Evolutionary conservation across 1,140 invertebrate species (phyloP).

Genomic region (Lasioglossum baleicum): DNA sequence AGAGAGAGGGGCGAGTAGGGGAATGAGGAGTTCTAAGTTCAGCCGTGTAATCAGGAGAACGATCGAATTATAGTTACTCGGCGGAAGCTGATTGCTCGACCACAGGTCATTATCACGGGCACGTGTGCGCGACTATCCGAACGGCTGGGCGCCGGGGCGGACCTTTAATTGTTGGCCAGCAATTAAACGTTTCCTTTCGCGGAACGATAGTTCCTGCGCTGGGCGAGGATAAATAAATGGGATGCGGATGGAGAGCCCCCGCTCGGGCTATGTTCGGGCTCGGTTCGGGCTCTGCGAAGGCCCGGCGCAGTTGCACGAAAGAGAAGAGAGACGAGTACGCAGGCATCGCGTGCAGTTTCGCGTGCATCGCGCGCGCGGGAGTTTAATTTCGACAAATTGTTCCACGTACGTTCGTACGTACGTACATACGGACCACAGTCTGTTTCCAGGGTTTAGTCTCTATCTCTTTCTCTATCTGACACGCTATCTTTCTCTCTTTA

Average conservation of each 20-base stretch:
- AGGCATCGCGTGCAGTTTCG: too few relatives aligned
- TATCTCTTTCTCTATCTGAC: too few relatives aligned
- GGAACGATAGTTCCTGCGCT: constrained; percentile 10
- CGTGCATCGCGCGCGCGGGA: neutral
- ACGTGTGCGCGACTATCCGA: constrained; percentile 17
- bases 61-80: constrained; percentile 62
- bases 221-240: neutral
- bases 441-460: too few relatives aligned
- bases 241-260: constrained; percentile 1
- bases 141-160: neutral
- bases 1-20: neutral
- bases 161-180: constrained; percentile 53
- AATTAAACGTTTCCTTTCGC: constrained; percentile 59
- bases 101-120: constrained; percentile 51
- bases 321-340: too few relatives aligned
- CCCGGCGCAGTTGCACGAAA: too few relatives aligned
- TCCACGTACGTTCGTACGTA: neutral
- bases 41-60: constrained; percentile 57
- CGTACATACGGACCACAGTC: too few relatives aligned
- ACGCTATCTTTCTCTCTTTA: too few relatives aligned
- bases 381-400: constrained; percentile 5
- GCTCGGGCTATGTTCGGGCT: neutral
- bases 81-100: constrained; percentile 53
- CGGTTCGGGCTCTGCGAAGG: too few relatives aligned
- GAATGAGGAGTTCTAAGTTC: neutral